These are phyloP conservation scores for Drosophila sucinea DNA, from an alignment of 1,140 invertebrate species.

Conservation along the genomic window DNA sequence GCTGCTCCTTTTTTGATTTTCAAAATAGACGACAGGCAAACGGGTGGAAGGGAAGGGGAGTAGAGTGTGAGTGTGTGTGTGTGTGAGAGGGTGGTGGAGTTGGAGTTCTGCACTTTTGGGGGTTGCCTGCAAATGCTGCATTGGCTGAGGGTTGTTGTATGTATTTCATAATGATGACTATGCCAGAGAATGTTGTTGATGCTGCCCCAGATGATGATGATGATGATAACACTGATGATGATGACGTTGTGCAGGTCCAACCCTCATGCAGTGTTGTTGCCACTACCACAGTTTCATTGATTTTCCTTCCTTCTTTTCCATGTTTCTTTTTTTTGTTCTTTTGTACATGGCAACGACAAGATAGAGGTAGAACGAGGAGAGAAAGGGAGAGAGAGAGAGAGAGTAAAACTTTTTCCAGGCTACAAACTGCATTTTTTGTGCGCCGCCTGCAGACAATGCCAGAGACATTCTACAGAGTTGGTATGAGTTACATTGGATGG, in stretches of 20 bases:
- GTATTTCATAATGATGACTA: constrained; percentile 75
- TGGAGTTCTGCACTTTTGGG: constrained; percentile 63
- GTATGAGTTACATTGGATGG: neutral
- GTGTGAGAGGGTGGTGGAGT: constrained; percentile 17
- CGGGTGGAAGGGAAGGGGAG: neutral
- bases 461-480: constrained; percentile 33
- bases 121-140: constrained; percentile 53
- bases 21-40: constrained; percentile 16
- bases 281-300: constrained; percentile 62
- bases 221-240: constrained; percentile 15
- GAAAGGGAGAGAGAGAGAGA: neutral
- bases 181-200: constrained; percentile 58
- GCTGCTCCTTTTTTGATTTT: constrained; percentile 57
- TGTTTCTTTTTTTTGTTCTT: constrained; percentile 27
- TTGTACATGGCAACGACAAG: constrained; percentile 23
- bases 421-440: constrained; percentile 79
- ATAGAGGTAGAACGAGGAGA: constrained; percentile 26
- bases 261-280: constrained; percentile 61
- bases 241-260: constrained; percentile 60
- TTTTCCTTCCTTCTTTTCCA: constrained; percentile 38
- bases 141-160: constrained; percentile 65
- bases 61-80: neutral
- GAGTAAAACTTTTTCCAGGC: constrained; percentile 57
- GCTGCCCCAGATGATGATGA: constrained; percentile 47
- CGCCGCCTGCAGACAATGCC: constrained; percentile 64